Evolutionary conservation across 2,888 invertebrate genomes (phyloP).

Genomic region (Adelognathus sp.): DNA sequence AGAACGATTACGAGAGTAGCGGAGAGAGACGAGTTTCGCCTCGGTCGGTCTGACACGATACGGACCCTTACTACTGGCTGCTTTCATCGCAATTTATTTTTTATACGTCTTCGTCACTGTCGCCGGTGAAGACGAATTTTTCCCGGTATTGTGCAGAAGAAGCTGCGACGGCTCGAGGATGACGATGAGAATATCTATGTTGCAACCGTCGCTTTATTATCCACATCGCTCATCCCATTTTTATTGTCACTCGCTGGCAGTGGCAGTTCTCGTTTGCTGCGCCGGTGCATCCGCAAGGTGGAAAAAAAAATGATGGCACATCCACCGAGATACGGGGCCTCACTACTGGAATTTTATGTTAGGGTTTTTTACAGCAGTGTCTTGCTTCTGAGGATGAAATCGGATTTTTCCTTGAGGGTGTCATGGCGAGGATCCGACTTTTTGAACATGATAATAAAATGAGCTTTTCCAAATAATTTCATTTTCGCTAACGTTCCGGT

Average conservation of each 20-base stretch:
- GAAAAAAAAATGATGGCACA: no score
- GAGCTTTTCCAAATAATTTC: no score
- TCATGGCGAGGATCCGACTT: no score
- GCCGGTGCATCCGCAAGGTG: background rate
- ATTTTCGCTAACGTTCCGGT: no score
- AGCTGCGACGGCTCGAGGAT: background rate
- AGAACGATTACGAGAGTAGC: constrained; percentile 6
- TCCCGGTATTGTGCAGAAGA: background rate
- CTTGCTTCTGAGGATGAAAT: no score
- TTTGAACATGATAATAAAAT: background rate
- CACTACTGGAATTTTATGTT: no score
- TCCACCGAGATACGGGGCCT: no score
- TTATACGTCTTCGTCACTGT: background rate
- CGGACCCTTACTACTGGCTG: constrained; percentile 11
- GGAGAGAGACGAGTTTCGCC: no score
- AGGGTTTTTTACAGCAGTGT: no score
- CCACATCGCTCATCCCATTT: background rate
- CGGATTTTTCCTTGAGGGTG: no score
- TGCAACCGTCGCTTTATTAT: background rate
- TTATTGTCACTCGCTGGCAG: constrained; percentile 15
- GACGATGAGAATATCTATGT: constrained; percentile 30
- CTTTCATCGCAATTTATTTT: background rate
- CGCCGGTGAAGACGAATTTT: background rate
- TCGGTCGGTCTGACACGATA: constrained; percentile 14
- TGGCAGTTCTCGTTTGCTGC: background rate